Conservation (phyloP, 2,113 vertebrate genomes). For the Leptobrachium leishanense region DNA sequence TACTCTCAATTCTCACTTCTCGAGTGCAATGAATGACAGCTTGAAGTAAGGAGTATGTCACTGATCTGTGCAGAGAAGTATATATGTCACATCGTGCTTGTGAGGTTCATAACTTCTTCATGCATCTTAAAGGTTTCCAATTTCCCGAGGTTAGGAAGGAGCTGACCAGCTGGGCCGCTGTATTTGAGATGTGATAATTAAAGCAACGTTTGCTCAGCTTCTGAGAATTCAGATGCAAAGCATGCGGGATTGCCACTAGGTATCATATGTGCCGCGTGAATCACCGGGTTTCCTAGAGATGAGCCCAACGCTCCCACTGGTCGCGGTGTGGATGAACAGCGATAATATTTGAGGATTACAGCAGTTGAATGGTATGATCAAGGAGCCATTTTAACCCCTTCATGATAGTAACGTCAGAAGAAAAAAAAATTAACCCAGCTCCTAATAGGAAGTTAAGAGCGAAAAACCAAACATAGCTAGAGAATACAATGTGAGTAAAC, state of each 20-base stretch:
- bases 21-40: too few relatives aligned
- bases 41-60: not conserved
- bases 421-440: too few relatives aligned
- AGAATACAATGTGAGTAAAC: too few relatives aligned
- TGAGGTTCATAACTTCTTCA: not conserved
- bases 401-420: too few relatives aligned
- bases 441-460: too few relatives aligned
- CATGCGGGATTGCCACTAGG: slow-evolving; percentile 6
- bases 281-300: slow-evolving; percentile 27
- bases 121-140: not conserved
- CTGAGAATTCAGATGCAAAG: slow-evolving; percentile 20
- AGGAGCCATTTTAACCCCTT: too few relatives aligned
- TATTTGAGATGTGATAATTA: slow-evolving; percentile 18
- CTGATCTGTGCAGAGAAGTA: not conserved
- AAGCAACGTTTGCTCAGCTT: slow-evolving; percentile 3
- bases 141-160: not conserved
- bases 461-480: too few relatives aligned
- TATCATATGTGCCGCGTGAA: slow-evolving; percentile 10
- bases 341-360: not conserved
- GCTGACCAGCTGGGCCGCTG: not conserved
- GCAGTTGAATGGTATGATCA: not conserved
- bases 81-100: not conserved
- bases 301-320: not conserved
- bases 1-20: too few relatives aligned
- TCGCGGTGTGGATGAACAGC: not conserved